A percentile compares a stretch with the other conserved stretches of the same genome.
phyloP scores from a whole-genome alignment of 2,888 invertebrate genomes.

The Phyllotreta cruciferae region DNA sequence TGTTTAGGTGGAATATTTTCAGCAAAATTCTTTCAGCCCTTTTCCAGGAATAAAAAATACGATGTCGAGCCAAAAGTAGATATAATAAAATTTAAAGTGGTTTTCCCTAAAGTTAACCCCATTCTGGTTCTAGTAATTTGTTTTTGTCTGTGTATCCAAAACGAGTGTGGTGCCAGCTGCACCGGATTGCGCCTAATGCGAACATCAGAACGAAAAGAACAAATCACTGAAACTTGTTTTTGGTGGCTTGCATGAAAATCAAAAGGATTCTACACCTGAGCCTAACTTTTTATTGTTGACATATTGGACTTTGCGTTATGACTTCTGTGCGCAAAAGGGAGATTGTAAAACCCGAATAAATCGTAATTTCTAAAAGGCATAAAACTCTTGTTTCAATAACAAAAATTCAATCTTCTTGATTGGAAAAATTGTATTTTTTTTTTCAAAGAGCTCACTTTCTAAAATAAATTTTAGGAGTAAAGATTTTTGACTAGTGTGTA shows the following conservation, averaged over 20 bases:
- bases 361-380: too few species aligned
- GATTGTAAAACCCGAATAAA: background rate
- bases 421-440: too few species aligned
- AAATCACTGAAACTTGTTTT: conserved; percentile 27
- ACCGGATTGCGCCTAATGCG: conserved; percentile 24
- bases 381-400: too few species aligned
- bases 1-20: too few species aligned
- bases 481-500: too few species aligned
- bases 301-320: conserved; percentile 9
- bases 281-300: conserved; percentile 20
- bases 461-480: too few species aligned
- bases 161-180: conserved; percentile 21
- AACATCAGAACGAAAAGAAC: conserved; percentile 27
- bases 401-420: too few species aligned
- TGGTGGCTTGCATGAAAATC: conserved; percentile 27
- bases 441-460: too few species aligned
- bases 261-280: conserved; percentile 28
- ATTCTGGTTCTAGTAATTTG: conserved; percentile 19
- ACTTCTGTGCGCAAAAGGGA: background rate
- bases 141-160: conserved; percentile 24
- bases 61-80: background rate
- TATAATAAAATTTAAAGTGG: conserved; percentile 7
- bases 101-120: conserved; percentile 10
- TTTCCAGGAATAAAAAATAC: too few species aligned
- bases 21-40: too few species aligned